Evolutionary conservation across 2,797 vertebrate genomes (phyloP).

Genomic region (Ambastaia sidthimunki): DNA sequence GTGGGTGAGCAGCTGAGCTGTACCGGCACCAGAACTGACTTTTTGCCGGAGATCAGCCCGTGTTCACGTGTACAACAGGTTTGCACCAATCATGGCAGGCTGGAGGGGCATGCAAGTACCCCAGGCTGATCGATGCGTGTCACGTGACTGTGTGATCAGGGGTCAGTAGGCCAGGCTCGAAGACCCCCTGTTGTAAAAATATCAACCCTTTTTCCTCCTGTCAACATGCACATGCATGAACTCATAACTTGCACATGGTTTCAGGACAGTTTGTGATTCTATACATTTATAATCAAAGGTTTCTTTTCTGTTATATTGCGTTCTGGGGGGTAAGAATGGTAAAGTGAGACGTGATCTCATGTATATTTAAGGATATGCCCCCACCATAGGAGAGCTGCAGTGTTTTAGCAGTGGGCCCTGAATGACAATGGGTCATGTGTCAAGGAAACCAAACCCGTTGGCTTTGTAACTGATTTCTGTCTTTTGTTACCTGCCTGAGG

Average conservation of each 20-base stretch:
- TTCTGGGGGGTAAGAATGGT: background rate
- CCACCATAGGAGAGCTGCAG: no score
- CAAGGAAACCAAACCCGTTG: no score
- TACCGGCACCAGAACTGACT: background rate
- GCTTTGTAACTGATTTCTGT: no score
- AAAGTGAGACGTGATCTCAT: no score
- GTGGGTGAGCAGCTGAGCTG: background rate
- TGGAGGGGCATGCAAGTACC: constrained; percentile 9
- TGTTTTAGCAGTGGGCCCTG: no score
- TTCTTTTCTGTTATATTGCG: background rate
- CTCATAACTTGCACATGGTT: background rate
- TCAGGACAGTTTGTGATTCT: background rate
- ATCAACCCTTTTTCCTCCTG: background rate
- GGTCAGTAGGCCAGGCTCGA: constrained; percentile 38
- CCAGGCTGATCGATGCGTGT: constrained; percentile 26
- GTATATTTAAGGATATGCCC: no score
- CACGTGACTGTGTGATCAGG: constrained; percentile 19
- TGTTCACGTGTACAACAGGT: constrained; percentile 57
- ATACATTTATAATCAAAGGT: background rate
- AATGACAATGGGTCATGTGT: no score
- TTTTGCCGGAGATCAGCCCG: constrained; percentile 41
- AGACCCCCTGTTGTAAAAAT: constrained; percentile 27
- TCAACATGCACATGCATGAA: background rate
- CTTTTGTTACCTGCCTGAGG: no score
- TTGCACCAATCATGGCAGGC: constrained; percentile 51